Evolutionary conservation across 2,888 invertebrate species (phyloP), one percentile per base, ranked within the genome.

Genomic region (Melolontha melolontha): DNA sequence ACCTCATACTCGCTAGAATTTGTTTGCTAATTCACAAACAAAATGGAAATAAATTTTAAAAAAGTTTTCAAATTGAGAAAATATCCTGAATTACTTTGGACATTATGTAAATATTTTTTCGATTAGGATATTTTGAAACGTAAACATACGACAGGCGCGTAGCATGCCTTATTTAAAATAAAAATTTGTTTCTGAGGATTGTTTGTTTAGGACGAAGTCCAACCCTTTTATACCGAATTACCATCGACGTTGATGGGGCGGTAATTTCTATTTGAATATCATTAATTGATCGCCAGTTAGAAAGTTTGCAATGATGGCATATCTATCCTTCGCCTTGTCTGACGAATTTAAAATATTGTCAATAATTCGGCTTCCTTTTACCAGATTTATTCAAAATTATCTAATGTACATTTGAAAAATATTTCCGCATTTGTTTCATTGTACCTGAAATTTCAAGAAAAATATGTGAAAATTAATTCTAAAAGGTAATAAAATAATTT

Each of bases 181-280:
- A 49, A 49, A 52, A 52, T 12, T n/a, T 29, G 29, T 12, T 52
- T 52, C 51, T 52, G 29, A 52, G 51, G 51, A 52, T 34, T 52
- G 51, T 52, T 52, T 52, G 14, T 52, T 52, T 52, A 52, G 51
- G 51, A 52, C 51, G 27, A 7, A n/a, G 16, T 11, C 51, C 12
- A 52, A 52, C 51, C 51, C 51, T 52, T 52, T 52, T 52, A 52
- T 34, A 29, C 34, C 8, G 22, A 17, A 49, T 49, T 49, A 49
- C 49, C 49, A 17, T 22, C 22, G 49, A 49, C 22, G 49, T 17
- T 17, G 49, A 49, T 49, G 16, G 49, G 22, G 51, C 10, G 29
- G 51, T 12, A n/a, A 52, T 52, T 34, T 29, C 27, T 52, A 52
- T 52, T 52, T 52, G 51, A 52, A 52, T 52, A 52, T 52, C 51